These are phyloP conservation scores for Tillus elongatus DNA, from an alignment of 2,888 invertebrate species.

Conservation along the genomic window DNA sequence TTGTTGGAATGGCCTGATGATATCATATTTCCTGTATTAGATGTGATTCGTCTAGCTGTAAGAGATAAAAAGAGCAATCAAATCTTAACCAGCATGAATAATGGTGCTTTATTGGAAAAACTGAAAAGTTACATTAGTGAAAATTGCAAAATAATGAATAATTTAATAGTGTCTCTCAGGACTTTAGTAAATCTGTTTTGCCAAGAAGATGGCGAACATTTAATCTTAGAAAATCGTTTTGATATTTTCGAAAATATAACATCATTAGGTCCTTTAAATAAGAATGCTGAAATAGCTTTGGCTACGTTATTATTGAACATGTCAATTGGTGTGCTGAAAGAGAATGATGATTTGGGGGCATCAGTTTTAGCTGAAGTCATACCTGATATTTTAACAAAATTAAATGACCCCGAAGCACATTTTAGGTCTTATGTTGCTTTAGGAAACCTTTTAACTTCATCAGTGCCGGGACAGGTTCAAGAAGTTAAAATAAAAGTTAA, in stretches of 20 bases:
- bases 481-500: conserved; percentile 41
- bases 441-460: conserved; percentile 55
- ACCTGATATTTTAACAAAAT: conserved; percentile 46
- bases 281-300: conserved; percentile 62
- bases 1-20: conserved; percentile 68
- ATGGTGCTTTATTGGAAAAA: conserved; percentile 32
- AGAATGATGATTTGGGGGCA: conserved; percentile 44
- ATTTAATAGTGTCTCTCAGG: conserved; percentile 70
- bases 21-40: conserved; percentile 80
- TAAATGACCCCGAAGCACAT: conserved; percentile 63
- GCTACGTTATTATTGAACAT: conserved; percentile 65
- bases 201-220: conserved; percentile 56
- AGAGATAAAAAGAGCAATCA: conserved; percentile 48
- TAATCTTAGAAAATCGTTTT: conserved; percentile 51
- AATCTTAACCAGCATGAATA: conserved; percentile 45
- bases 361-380: conserved; percentile 47
- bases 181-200: conserved; percentile 74
- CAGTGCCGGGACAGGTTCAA: conserved; percentile 43
- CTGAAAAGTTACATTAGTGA: conserved; percentile 30
- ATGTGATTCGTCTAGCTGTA: conserved; percentile 75
- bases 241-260: conserved; percentile 47
- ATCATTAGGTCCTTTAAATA: conserved; percentile 47
- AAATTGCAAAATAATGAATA: conserved; percentile 49
- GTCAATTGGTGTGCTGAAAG: conserved; percentile 53
- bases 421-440: conserved; percentile 68